Evolutionary conservation across 2,888 invertebrate genomes (phyloP).

Genomic region (Cantharis rustica): DNA sequence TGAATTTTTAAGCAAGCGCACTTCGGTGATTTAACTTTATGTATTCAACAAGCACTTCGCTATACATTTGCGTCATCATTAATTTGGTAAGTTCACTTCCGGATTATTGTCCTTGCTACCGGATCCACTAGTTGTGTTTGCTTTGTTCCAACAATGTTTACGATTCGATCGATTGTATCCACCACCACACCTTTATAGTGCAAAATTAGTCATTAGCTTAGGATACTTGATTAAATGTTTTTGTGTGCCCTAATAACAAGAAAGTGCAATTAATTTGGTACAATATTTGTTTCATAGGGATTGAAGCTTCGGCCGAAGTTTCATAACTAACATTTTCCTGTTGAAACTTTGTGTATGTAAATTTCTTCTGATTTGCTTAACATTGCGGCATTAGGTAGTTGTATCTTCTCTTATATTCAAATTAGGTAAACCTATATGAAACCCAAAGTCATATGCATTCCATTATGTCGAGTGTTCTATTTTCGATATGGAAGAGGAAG

Average conservation of each 20-base stretch:
- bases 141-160: constrained; percentile 31
- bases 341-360: background rate
- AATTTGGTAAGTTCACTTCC: constrained; percentile 13
- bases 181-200: constrained; percentile 35
- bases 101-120: constrained; percentile 20
- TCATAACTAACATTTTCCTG: background rate
- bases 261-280: background rate
- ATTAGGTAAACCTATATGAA: background rate
- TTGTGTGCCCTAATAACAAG: background rate
- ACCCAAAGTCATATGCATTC: background rate
- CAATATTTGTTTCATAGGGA: background rate
- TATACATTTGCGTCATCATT: constrained; percentile 1
- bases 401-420: background rate
- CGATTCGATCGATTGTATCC: constrained; percentile 34
- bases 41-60: background rate
- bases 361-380: background rate
- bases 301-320: background rate
- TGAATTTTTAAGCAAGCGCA: background rate
- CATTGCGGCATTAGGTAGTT: background rate
- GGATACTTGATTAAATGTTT: constrained; percentile 2
- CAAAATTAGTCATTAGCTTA: constrained; percentile 24
- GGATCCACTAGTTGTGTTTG: constrained; percentile 20
- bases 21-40: background rate
- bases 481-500: background rate
- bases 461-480: background rate